Percentiles rank a stretch among this genome's conserved stretches.
These are phyloP conservation scores for Phenganax subtilis DNA, from an alignment of 92 coral and sea anemone genomes.

Conservation along the genomic window DNA sequence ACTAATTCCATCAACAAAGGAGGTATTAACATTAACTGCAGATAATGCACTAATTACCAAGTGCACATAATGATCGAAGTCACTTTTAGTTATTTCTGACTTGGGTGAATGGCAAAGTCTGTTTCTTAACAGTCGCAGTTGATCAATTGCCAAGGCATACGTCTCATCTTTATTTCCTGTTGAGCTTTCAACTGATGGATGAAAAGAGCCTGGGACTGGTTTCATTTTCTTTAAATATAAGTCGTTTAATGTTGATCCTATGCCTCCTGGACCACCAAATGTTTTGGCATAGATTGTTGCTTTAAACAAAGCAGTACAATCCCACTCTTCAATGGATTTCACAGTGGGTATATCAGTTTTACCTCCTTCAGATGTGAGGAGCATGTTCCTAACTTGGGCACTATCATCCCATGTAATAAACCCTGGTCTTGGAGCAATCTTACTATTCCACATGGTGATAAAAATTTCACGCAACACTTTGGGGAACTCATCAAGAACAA, in stretches of 20 bases:
- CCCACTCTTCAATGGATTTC: conserved; percentile 30
- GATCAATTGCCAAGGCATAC: conserved; percentile 37
- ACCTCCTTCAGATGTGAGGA: conserved; percentile 28
- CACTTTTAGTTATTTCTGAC: not conserved
- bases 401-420: conserved; percentile 30
- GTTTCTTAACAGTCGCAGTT: conserved; percentile 32
- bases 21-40: not conserved
- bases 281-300: conserved; percentile 27
- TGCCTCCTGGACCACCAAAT: not conserved
- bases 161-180: conserved; percentile 14
- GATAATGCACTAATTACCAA: not conserved
- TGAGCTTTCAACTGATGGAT: conserved; percentile 32
- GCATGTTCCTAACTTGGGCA: not conserved
- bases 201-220: conserved; percentile 33
- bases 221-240: conserved; percentile 36
- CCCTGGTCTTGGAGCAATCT: not conserved
- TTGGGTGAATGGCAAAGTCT: conserved; percentile 14
- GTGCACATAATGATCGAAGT: conserved; percentile 2
- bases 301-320: conserved; percentile 27
- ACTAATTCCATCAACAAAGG: conserved; percentile 14
- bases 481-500: conserved; percentile 34
- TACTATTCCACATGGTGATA: conserved; percentile 33
- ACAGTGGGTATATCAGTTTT: conserved; percentile 17
- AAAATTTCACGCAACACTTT: conserved; percentile 33
- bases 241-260: conserved; percentile 10